Evolutionary conservation across 2,113 vertebrate genomes (phyloP).

Genomic region (Melanotaenia duboulayi): DNA sequence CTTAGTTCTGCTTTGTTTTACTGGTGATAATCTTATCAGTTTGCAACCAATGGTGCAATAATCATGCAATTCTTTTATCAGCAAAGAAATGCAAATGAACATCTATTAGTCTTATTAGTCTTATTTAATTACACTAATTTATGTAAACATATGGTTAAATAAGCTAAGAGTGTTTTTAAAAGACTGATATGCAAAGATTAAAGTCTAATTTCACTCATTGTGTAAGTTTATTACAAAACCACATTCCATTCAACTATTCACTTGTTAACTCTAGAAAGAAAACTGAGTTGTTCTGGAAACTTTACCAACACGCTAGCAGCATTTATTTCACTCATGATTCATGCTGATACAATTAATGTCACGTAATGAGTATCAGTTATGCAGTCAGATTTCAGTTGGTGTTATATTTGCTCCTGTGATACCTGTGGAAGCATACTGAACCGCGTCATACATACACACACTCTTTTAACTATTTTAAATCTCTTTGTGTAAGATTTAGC

Average conservation of each 20-base stretch:
- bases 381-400: conserved; percentile 9
- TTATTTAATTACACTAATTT: conserved; percentile 21
- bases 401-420: conserved; percentile 2
- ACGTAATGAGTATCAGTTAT: conserved; percentile 6
- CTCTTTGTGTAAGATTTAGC: conserved; percentile 8
- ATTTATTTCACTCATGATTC: conserved; percentile 5
- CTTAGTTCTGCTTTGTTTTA: conserved; percentile 22
- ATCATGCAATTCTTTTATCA: conserved; percentile 20
- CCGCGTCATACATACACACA: not conserved
- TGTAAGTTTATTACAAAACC: conserved; percentile 4
- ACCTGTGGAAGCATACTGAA: conserved; percentile 1
- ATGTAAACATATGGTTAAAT: conserved; percentile 4
- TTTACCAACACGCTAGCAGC: not conserved
- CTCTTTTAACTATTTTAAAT: not conserved
- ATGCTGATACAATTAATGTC: conserved; percentile 6
- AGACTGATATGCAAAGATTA: conserved; percentile 12
- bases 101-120: conserved; percentile 8
- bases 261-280: conserved; percentile 3
- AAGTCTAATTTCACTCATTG: not conserved
- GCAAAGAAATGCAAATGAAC: conserved; percentile 19
- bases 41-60: conserved; percentile 28
- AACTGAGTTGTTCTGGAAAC: not conserved
- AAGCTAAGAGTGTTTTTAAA: conserved; percentile 12
- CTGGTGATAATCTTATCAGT: conserved; percentile 28
- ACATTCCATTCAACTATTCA: not conserved